phyloP scores from a whole-genome alignment of 2,113 vertebrate genomes.

The Larimichthys polyactis region DNA sequence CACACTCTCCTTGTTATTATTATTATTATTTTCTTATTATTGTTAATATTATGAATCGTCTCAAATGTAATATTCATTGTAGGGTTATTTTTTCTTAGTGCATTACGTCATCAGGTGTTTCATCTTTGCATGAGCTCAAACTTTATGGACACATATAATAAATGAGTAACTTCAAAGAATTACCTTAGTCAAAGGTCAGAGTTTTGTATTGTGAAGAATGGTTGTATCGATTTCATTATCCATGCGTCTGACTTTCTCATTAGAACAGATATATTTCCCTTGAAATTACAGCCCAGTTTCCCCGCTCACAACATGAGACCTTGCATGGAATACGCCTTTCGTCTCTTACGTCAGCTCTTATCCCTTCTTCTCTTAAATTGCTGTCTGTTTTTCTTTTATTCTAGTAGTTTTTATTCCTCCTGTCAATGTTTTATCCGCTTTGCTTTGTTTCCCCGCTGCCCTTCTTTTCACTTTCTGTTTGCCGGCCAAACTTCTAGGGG shows the following conservation, averaged over 20 bases:
- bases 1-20: too few relatives aligned
- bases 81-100: not conserved
- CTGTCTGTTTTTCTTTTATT: not conserved
- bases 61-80: not conserved
- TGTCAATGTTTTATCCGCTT: constrained; percentile 1
- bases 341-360: not conserved
- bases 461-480: not conserved
- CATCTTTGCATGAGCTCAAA: not conserved
- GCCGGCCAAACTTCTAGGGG: not conserved
- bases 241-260: constrained; percentile 5
- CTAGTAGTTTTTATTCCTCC: not conserved
- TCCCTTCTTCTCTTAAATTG: not conserved
- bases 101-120: not conserved
- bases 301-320: not conserved
- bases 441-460: not conserved
- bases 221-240: constrained; percentile 17
- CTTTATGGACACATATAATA: constrained; percentile 11
- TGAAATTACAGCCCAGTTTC: constrained; percentile 10
- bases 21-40: too few relatives aligned
- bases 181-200: not conserved
- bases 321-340: constrained; percentile 4
- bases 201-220: not conserved
- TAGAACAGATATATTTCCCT: constrained; percentile 17
- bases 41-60: too few relatives aligned
- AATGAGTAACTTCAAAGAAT: not conserved